Evolutionary conservation across 1,140 invertebrate genomes (phyloP), one percentile per base, ranked within the genome.

Genomic region (Vanessa atalanta): DNA sequence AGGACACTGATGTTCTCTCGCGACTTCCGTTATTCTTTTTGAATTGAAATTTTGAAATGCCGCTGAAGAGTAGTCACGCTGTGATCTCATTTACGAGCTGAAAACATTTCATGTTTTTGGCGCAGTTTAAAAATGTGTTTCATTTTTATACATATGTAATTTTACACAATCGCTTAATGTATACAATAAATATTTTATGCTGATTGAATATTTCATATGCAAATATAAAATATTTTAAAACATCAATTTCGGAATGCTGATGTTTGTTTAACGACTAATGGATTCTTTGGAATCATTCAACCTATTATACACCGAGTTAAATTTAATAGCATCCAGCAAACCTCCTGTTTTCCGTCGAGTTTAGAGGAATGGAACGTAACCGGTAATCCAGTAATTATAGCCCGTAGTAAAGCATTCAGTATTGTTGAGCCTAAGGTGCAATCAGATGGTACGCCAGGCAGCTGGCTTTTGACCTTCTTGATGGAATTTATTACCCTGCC

Each of bases 21-120:
- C 80, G 75, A 72, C 85, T 86, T 86, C 84, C 82, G 82, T 87
- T 88, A 82, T 82, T 84, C 83, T 88, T 90, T 88, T 88, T 87
- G 79, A 85, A 80, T 83, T 76, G 68, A 53, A 79, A 81, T 77
- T 83, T 83, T 80, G 73, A 84, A 76, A 87, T 84, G 76, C 83
- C 80, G 60, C 48, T 68, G 64, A 65, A 65, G 70, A 79, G 73
- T 80, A 82, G 80, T 85, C 80, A 86, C 73, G 71, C 72, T 47
- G 65, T 72, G 79, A 70, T 80, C 71, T 82, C 73, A 79, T 81
- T 80, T 80, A 77, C 76, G 83, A 83, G 74, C 74, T 81, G 81
- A 83, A 82, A 79, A 77, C 77, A 81, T 86, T 83, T 80, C 72
- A 80, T 83, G 82, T 67, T 86, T 83, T 91, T 88, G 89, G 88